Base-by-base conservation (phyloP, 2,797 vertebrate genomes). In the Liparis tanakae region DNA sequence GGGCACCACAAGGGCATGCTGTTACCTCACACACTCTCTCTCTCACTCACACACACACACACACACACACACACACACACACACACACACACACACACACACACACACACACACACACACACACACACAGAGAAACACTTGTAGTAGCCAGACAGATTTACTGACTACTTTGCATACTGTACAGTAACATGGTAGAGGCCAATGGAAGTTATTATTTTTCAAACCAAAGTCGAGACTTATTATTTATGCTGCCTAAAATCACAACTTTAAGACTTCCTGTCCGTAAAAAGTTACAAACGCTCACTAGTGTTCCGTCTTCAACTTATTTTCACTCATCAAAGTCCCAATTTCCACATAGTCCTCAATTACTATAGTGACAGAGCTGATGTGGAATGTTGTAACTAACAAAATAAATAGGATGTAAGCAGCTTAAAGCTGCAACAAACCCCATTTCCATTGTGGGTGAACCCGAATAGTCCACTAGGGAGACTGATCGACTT, bases 1-100 rank as follows among this genome's bases (percentile, higher is more conserved):
- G 78, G 81, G 72, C 73, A 77, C 56, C 65, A 58, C 76, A 86
- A 81, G 80, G 80, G 70, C 86, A 79, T 41, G 69, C 66, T 81
- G 64, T 33, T 74, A 65, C 61, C 63, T 58, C 74, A 60, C 22
- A 68, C 61, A 22, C 34, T 63, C 74, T 37, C 41, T n/a, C n/a
- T n/a, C n/a, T n/a, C n/a, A n/a, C n/a, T n/a, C n/a, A n/a, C n/a
- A n/a, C n/a, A n/a, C n/a, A n/a, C n/a, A n/a, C n/a, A n/a, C n/a
- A n/a, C n/a, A n/a, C n/a, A n/a, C n/a, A n/a, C n/a, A n/a, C n/a
- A n/a, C n/a, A n/a, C n/a, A n/a, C n/a, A n/a, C n/a, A n/a, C n/a
- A n/a, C n/a, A n/a, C n/a, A n/a, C n/a, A n/a, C n/a, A n/a, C n/a
- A n/a, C n/a, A n/a, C n/a, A n/a, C n/a, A n/a, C n/a, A n/a, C n/a